Base-by-base conservation (phyloP, 2,888 invertebrate species). In the Platerodrilus igneus region DNA sequence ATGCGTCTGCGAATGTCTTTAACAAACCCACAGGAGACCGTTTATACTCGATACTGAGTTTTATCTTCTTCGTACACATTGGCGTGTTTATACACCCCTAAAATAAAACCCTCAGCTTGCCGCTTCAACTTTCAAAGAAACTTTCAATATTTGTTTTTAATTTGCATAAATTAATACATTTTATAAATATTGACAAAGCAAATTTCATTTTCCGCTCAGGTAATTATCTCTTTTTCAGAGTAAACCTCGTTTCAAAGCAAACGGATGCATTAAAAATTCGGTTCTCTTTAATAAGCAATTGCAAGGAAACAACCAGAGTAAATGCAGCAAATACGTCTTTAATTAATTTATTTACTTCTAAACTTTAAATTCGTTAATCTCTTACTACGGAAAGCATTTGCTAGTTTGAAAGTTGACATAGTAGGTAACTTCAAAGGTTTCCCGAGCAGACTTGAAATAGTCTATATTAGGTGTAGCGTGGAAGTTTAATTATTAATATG, bases 1-100 rank as follows among this genome's bases (percentile, higher is more conserved):
- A 54, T 59, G 58, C 53, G 55, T 59, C 52, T 52, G 57, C 53
- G 50, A 56, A 60, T 55, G 58, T 61, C 58, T 57, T 58, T 53
- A 53, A 47, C 47, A 43, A 32, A 33, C 46, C 46, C 38, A 28
- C 42, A 43, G 46, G 42, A 42, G 38, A 37, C 46, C 39, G 35
- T 43, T 46, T 39, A 42, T 31, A 33, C 37, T 27, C 29, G 36
- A 46, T 41, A 41, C 35, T 20, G 30, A 33, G 37, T n/a, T 36
- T 34, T 35, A 37, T 36, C 41, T 41, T 11, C 30, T 45, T 33
- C 50, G 51, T 49, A 45, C 50, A 41, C 46, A 47, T 50, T 32
- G 52, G n/a, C 47, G 55, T 52, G 55, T 56, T 53, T 54, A 44
- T 44, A 39, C 39, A 27, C 28, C 36, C 26, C 36, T 44, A 33